Evolutionary conservation across 2,113 vertebrate species (phyloP), one percentile per base, ranked within the genome.

Genomic region (Trogon surrucura): DNA sequence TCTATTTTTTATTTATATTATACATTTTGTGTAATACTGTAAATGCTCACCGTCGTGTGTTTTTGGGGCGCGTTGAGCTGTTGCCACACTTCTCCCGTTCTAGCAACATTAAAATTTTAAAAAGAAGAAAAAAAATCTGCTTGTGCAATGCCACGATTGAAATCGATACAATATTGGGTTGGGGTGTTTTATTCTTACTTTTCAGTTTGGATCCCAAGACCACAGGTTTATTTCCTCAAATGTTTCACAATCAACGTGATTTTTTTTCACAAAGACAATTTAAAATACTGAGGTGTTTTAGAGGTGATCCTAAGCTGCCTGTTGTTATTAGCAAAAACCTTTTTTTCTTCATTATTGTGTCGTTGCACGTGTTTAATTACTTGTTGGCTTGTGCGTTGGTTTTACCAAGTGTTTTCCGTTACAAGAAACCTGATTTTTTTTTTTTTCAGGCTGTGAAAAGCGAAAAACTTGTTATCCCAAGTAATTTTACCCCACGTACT

Each of bases 141-240:
- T 85, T 70, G 51, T 91, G 71, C 67, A 91, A 80, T 94, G 75
- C 89, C 56, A 34, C 80, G 56, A 70, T 66, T 92, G 69, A 78
- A 86, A 80, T 80, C 29, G 45, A 3, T 38, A 9, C 27, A 32
- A 19, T 44, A 10, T 32, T 60, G 56, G 20, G 22, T 9, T 38
- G 38, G 32, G n/a, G 3, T 75, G 32, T 73, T 90, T 9, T 69
- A 15, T 25, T 72, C 64, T 82, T 56, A 7, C 32, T 93, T 93
- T 88, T 57, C 64, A 72, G n/a, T 82, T 83, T 77, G 64, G 54
- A 82, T 72, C 41, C 41, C 78, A 32, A 66, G 57, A 53, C 51
- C 18, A 44, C 0, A 80, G n/a, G 6, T 41, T 58, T 89, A 6
- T 45, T 57, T 85, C 16, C 34, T 93, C 44, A 67, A 50, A 36